These are phyloP conservation scores for Chionomys nivalis DNA, from an alignment of 2,113 vertebrate species.

Conservation along the genomic window DNA sequence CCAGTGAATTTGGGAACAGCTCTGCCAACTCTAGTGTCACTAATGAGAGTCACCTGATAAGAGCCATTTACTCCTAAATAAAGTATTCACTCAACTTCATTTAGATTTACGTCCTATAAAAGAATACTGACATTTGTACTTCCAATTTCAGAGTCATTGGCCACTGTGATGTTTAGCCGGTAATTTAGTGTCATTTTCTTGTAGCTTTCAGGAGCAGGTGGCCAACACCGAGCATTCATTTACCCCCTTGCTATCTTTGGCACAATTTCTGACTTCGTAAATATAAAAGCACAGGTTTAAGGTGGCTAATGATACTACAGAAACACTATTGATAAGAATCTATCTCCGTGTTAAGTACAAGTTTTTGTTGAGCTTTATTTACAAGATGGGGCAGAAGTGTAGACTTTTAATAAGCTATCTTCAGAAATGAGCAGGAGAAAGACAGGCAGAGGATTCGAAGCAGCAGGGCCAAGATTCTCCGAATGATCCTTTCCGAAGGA, in stretches of 20 bases:
- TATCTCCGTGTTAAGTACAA: constrained; percentile 56
- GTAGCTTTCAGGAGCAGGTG: constrained; percentile 79
- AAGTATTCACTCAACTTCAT: constrained; percentile 65
- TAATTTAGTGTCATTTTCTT: constrained; percentile 73
- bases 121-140: constrained; percentile 70
- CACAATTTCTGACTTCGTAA: constrained; percentile 79
- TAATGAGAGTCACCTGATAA: background rate
- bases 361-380: constrained; percentile 79
- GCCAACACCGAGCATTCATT: constrained; percentile 72
- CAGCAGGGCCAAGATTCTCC: background rate
- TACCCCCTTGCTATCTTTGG: constrained; percentile 83
- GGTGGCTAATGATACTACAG: constrained; percentile 54
- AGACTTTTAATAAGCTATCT: constrained; percentile 73
- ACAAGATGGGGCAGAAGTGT: constrained; percentile 71
- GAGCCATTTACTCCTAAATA: constrained; percentile 53
- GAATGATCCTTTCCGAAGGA: constrained; percentile 59
- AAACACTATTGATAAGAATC: constrained; percentile 64
- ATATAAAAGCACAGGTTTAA: constrained; percentile 76
- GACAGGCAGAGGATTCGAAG: constrained; percentile 20
- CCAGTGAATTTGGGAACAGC: background rate
- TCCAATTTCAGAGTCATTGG: constrained; percentile 59
- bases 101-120: constrained; percentile 76
- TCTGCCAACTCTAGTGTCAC: constrained; percentile 45
- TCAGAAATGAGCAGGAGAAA: constrained; percentile 74
- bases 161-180: constrained; percentile 52